Evolutionary conservation across 2,888 invertebrate genomes (phyloP), one percentile per base, ranked within the genome.

Genomic region (Meiosimyza decipiens): DNA sequence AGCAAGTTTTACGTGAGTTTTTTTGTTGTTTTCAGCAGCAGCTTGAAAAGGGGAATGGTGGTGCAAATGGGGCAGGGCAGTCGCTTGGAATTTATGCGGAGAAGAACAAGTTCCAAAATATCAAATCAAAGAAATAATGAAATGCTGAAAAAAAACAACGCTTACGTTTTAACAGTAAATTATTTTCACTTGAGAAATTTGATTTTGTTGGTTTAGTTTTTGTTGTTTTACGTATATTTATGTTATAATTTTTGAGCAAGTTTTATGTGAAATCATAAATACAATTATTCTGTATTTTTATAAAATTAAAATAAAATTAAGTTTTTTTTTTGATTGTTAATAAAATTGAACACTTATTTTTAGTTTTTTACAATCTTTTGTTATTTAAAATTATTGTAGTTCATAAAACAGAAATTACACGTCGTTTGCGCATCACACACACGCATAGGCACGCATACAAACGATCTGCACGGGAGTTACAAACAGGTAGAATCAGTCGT

Each of bases 91-190:
- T 16, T 63, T 18, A n/a, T 28, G 47, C 59, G 28, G 33, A 51
- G 54, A 57, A 59, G 52, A 60, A 60, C 28, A 49, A 60, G 18
- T 40, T 18, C 57, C 18, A n/a, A 33, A 47, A 33, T 11, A 51
- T 50, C 12, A 60, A 57, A 67, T n/a, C 55, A 66, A 49, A 13
- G 18, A 40, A 40, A 40, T 40, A 40, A 28, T 28, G 28, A 28
- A 28, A 28, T 28, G 4, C 28, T 40, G 9, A 40, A 51, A 65
- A 65, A 22, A 59, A 16, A 18, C 59, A 28, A 60, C 59, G 33
- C 28, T 28, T 15, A 28, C 15, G 52, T 74, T 67, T 71, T 66
- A 76, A 73, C 74, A 70, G 73, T 64, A 64, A 64, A 64, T 51
- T 64, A 52, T 64, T 64, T 64, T 64, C 64, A 64, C 64, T 64